phyloP scores from a whole-genome alignment of 2,113 vertebrate species.

The Beaufortia kweichowensis region DNA sequence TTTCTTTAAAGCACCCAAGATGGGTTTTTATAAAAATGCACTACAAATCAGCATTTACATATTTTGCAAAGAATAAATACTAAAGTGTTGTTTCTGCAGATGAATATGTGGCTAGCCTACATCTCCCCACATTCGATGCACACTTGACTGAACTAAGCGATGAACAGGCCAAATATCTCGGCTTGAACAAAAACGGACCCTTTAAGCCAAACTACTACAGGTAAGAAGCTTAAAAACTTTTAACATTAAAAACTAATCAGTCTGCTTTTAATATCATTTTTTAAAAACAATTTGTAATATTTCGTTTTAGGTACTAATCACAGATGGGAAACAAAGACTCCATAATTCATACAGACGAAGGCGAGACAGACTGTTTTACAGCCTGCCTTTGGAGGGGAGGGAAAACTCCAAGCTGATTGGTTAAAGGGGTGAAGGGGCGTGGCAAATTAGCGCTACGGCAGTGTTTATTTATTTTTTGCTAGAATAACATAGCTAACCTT shows the following conservation, averaged over 20 bases:
- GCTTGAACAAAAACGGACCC: slow-evolving; percentile 97
- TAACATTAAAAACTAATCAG: neutral
- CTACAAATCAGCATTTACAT: no score
- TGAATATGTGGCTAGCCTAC: slow-evolving; percentile 96
- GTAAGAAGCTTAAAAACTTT: slow-evolving; percentile 62
- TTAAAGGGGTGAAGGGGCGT: slow-evolving; percentile 58
- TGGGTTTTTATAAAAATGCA: neutral
- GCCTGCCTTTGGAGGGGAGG: slow-evolving; percentile 75
- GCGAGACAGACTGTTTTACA: slow-evolving; percentile 53
- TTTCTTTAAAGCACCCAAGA: neutral
- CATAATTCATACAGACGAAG: slow-evolving; percentile 61
- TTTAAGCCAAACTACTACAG: slow-evolving; percentile 99
- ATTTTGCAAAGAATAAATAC: neutral
- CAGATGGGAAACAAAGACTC: slow-evolving; percentile 59
- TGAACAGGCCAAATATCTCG: slow-evolving; percentile 97
- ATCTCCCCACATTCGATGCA: slow-evolving; percentile 96
- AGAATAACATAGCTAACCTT: slow-evolving; percentile 73
- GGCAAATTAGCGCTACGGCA: slow-evolving; percentile 71
- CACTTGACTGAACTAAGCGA: slow-evolving; percentile 95
- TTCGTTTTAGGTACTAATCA: slow-evolving; percentile 78
- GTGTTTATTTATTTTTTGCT: slow-evolving; percentile 92
- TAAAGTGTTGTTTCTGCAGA: slow-evolving; percentile 71
- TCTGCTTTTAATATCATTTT: neutral
- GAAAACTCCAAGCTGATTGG: slow-evolving; percentile 56
- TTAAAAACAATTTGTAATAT: neutral